phyloP scores from a whole-genome alignment of 2,113 vertebrate genomes.

The Phoxinus phoxinus region DNA sequence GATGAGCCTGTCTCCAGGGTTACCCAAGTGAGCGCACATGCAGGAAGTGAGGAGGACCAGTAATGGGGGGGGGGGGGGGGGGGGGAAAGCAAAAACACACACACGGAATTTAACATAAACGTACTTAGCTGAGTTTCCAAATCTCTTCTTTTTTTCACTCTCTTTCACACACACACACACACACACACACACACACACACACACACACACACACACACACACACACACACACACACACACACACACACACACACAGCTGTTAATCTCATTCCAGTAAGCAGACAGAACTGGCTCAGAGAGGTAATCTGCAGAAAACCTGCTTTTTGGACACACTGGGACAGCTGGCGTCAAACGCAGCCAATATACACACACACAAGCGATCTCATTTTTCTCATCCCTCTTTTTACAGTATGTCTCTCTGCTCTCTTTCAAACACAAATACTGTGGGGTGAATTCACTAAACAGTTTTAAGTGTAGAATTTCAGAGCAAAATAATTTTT shows the following conservation, averaged over 20 bases:
- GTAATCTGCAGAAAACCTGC: conserved; percentile 76
- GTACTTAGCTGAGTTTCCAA: conserved; percentile 32
- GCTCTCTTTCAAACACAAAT: conserved; percentile 6
- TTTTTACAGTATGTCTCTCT: conserved; percentile 6
- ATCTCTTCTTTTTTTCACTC: conserved; percentile 39
- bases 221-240: conserved; percentile 37
- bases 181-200: conserved; percentile 37
- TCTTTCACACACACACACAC: conserved; percentile 27
- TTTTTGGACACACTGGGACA: conserved; percentile 71
- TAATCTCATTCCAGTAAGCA: conserved; percentile 78
- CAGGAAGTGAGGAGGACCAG: conserved; percentile 59
- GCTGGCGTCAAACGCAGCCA: conserved; percentile 65
- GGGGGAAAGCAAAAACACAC: conserved; percentile 62
- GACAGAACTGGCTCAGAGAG: conserved; percentile 74
- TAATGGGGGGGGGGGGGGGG: conserved; percentile 32
- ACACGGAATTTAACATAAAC: conserved; percentile 31
- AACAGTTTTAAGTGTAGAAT: not conserved
- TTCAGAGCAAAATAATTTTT: not conserved
- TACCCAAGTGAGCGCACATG: conserved; percentile 59
- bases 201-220: conserved; percentile 44
- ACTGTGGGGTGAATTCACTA: conserved; percentile 2
- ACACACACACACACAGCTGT: conserved; percentile 58
- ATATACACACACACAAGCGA: conserved; percentile 5
- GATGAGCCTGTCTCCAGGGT: conserved; percentile 66
- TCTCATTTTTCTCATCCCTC: conserved; percentile 20